Conservation (phyloP, 1,140 invertebrate species). For the Drosophila ficusphila region DNA sequence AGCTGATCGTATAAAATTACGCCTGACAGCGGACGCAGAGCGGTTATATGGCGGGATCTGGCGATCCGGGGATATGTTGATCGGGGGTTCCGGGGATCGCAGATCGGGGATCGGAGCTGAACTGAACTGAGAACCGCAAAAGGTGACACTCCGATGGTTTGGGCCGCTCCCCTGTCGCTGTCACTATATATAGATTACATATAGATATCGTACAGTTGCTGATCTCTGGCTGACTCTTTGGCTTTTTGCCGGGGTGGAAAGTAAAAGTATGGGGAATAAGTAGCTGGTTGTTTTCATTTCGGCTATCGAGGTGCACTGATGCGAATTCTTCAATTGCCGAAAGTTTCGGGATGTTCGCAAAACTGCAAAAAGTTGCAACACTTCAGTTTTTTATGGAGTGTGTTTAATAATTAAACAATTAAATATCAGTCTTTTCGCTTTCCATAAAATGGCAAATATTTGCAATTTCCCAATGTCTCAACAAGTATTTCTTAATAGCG, state of each 20-base stretch:
- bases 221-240: conserved; percentile 41
- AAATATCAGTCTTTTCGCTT: background rate
- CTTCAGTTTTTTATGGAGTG: too few species aligned
- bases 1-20: conserved; percentile 82
- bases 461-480: background rate
- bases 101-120: conserved; percentile 7
- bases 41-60: conserved; percentile 7
- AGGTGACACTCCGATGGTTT: conserved; percentile 69
- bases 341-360: background rate
- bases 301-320: background rate
- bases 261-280: conserved; percentile 32
- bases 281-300: conserved; percentile 2
- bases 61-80: conserved; percentile 13
- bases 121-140: conserved; percentile 66
- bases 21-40: conserved; percentile 71
- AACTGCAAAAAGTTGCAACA: too few species aligned
- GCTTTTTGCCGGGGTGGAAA: conserved; percentile 21
- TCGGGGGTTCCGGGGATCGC: conserved; percentile 3
- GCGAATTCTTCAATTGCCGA: background rate
- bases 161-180: conserved; percentile 52
- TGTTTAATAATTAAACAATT: too few species aligned
- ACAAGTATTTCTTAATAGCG: background rate
- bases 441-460: background rate
- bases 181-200: conserved; percentile 71
- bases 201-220: conserved; percentile 51